Conservation (phyloP, 2,888 invertebrate species). For the Nebria salina region DNA sequence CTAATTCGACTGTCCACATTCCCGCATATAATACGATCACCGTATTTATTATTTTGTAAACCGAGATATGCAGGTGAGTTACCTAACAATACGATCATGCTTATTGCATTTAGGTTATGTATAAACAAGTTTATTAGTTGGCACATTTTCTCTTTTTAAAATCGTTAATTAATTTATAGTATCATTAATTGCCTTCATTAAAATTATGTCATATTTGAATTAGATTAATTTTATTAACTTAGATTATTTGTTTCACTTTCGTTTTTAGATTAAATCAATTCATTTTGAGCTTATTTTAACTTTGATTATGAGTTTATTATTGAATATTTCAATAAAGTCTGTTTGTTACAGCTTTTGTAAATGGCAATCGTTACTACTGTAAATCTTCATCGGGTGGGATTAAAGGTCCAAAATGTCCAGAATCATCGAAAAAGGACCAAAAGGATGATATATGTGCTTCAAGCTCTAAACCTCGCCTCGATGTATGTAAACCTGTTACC, state of each 20-base stretch:
- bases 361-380: constrained; percentile 22
- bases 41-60: constrained; percentile 37
- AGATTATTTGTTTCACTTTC: no score
- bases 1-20: constrained; percentile 48
- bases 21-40: constrained; percentile 47
- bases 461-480: constrained; percentile 24
- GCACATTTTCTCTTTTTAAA: constrained; percentile 10
- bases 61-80: constrained; percentile 47
- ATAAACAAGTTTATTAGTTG: constrained; percentile 23
- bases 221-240: no score
- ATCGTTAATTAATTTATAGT: no score
- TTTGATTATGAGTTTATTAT: no score
- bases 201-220: no score
- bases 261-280: no score
- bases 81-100: constrained; percentile 16
- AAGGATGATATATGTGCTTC: constrained; percentile 28
- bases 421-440: not conserved
- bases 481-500: constrained; percentile 28
- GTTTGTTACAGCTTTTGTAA: constrained; percentile 7
- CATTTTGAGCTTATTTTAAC: no score
- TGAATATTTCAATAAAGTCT: not conserved
- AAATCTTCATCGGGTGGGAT: constrained; percentile 15
- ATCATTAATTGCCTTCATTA: no score
- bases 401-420: constrained; percentile 20
- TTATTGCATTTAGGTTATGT: constrained; percentile 32